A percentile compares a stretch with the other conserved stretches of the same genome.
Evolutionary conservation across 2,113 vertebrate species (phyloP).

Genomic region (Pygoscelis adeliae): DNA sequence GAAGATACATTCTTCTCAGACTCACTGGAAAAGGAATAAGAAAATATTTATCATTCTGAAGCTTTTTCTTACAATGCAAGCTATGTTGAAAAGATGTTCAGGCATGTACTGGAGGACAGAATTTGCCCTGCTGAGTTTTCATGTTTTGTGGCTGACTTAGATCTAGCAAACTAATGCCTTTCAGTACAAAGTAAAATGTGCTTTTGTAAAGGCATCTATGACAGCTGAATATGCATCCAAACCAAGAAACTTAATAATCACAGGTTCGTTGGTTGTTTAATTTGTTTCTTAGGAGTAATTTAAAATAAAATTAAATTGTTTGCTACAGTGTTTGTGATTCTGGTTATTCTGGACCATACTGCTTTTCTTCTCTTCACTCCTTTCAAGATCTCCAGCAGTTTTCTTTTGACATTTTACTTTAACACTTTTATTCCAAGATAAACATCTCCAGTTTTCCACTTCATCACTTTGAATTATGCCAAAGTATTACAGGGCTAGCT

Average conservation of each 20-base stretch:
- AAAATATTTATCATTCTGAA: background rate
- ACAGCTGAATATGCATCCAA: background rate
- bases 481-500: background rate
- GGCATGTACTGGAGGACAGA: background rate
- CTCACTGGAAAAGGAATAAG: background rate
- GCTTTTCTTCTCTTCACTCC: background rate
- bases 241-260: background rate
- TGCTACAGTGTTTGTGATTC: background rate
- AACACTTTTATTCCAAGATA: conserved; percentile 16
- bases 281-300: background rate
- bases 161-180: background rate
- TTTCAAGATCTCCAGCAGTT: background rate
- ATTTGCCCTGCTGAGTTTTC: background rate
- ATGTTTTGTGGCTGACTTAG: background rate
- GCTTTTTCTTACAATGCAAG: background rate
- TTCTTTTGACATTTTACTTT: conserved; percentile 41
- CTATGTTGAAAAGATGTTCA: background rate
- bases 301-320: background rate
- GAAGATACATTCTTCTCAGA: background rate
- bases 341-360: background rate
- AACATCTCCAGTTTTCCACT: conserved; percentile 52
- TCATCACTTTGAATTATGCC: conserved; percentile 68
- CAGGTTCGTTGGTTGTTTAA: background rate
- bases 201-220: background rate
- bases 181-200: background rate